A percentile compares a stretch with the other conserved stretches of the same genome.
phyloP scores from a whole-genome alignment of 2,113 vertebrate genomes.

The Psilopsiagon aymara region DNA sequence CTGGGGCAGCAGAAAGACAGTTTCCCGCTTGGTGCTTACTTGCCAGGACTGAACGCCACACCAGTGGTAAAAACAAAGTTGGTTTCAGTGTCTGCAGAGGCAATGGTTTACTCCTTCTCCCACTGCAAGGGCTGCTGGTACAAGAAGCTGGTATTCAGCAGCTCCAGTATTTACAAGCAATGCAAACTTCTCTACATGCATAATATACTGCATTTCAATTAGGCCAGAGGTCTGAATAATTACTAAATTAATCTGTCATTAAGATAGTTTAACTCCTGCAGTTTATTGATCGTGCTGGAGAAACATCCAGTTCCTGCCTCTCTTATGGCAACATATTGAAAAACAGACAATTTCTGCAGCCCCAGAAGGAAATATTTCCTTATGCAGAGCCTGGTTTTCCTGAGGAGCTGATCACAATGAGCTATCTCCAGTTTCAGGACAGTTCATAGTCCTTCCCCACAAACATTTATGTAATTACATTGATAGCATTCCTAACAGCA shows the following conservation, averaged over 20 bases:
- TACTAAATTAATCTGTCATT: background rate
- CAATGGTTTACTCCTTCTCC: background rate
- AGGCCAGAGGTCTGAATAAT: background rate
- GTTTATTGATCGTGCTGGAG: background rate
- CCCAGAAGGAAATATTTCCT: background rate
- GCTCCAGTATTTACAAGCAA: background rate
- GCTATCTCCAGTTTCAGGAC: background rate
- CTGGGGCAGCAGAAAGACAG: background rate
- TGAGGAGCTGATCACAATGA: background rate
- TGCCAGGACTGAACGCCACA: background rate
- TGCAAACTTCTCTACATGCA: background rate
- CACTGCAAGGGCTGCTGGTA: no score
- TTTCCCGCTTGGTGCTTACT: background rate
- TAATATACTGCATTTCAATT: background rate
- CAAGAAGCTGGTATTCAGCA: background rate
- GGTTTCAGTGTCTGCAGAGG: background rate
- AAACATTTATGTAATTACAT: background rate
- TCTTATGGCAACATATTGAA: background rate
- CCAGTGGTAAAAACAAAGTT: fast-evolving
- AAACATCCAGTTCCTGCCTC: background rate
- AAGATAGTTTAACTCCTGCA: background rate
- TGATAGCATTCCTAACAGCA: background rate
- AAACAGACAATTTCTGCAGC: background rate
- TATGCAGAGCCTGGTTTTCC: background rate
- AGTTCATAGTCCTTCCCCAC: background rate